These are phyloP conservation scores for Melanargia galathea DNA, from an alignment of 2,888 invertebrate genomes.

Conservation along the genomic window DNA sequence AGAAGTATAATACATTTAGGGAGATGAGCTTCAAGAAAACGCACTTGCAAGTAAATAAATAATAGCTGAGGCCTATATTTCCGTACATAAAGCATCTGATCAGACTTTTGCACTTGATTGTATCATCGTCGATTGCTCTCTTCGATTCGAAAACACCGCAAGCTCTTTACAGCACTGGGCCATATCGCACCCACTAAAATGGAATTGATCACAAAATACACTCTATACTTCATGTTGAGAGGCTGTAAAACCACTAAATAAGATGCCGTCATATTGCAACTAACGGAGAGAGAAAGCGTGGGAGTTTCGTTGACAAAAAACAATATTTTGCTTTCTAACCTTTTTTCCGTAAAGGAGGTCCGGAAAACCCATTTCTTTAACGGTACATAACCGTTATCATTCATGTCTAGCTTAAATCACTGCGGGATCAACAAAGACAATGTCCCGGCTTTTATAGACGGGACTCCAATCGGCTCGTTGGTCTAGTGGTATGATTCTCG, in stretches of 20 bases:
- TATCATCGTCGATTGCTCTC: conserved; percentile 48
- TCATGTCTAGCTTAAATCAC: not conserved
- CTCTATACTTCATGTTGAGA: conserved; percentile 23
- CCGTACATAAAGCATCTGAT: too few relatives aligned
- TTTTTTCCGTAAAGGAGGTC: conserved; percentile 8
- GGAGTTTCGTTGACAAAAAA: conserved; percentile 24
- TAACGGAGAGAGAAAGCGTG: conserved; percentile 28
- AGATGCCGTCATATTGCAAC: conserved; percentile 26
- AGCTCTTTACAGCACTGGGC: conserved; percentile 43
- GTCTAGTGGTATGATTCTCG: conserved; percentile 84
- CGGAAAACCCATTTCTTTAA: not conserved
- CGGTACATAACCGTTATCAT: too few relatives aligned
- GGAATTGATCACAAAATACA: conserved; percentile 29
- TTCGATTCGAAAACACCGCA: conserved; percentile 76
- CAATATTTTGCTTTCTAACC: conserved; percentile 21
- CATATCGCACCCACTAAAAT: conserved; percentile 30
- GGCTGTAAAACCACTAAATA: conserved; percentile 23
- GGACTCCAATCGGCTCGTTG: conserved; percentile 71
- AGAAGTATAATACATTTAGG: not conserved
- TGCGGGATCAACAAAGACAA: not conserved
- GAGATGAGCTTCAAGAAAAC: not conserved
- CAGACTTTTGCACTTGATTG: conserved; percentile 13
- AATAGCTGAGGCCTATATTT: not conserved
- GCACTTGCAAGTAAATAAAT: not conserved
- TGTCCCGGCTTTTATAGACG: conserved; percentile 2